A percentile compares a stretch with the other conserved stretches of the same genome.
Evolutionary conservation across 1,140 invertebrate genomes (phyloP).

Genomic region (Leptopilina boulardi): DNA sequence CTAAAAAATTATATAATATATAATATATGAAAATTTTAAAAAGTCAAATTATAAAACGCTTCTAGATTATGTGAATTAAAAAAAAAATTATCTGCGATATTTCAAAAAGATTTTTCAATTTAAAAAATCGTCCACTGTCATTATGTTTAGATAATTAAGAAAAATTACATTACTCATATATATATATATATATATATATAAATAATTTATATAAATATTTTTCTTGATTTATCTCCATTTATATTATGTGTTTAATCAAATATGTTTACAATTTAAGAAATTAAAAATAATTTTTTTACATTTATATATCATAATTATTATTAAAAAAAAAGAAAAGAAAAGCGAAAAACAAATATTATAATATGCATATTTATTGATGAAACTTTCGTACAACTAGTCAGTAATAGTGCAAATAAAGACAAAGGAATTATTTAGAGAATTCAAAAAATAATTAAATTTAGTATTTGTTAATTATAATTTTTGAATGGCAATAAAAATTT

Average conservation of each 20-base stretch:
- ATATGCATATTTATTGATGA: neutral
- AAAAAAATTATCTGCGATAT: neutral
- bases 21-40: neutral
- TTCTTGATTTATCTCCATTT: neutral
- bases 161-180: neutral
- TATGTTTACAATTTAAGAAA: neutral
- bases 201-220: too few species aligned
- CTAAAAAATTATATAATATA: neutral
- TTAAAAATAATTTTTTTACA: neutral
- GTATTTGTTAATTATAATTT: neutral
- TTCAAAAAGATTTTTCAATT: neutral
- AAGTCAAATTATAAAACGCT: neutral
- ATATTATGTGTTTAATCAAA: too few species aligned
- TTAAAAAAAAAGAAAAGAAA: too few species aligned
- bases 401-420: neutral
- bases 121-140: neutral
- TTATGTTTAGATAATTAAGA: neutral
- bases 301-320: too few species aligned
- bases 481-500: slow-evolving; percentile 8
- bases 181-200: too few species aligned
- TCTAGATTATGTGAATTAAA: neutral
- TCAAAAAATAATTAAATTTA: neutral
- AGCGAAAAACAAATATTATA: neutral
- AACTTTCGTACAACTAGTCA: slow-evolving; percentile 9
- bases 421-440: neutral